These are phyloP conservation scores for Aix galericulata DNA, from an alignment of 2,113 vertebrate species.

Conservation along the genomic window DNA sequence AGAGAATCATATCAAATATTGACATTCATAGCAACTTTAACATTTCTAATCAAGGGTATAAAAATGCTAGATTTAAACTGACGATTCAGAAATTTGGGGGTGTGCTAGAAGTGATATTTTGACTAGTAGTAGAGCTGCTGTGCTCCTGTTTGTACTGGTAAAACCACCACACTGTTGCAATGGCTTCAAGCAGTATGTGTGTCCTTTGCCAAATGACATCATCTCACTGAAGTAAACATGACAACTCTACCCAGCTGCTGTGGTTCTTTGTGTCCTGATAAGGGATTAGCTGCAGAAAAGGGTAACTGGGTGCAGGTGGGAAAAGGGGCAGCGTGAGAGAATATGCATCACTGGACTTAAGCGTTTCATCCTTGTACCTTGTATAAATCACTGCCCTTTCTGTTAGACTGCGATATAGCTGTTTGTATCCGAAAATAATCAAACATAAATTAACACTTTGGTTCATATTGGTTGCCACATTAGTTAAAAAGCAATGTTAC, in stretches of 20 bases:
- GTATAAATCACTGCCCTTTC: neutral
- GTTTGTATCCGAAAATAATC: neutral
- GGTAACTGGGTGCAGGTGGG: neutral
- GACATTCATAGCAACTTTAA: neutral
- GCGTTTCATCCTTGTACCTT: fast-evolving
- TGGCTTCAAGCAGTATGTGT: fast-evolving
- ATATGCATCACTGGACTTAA: neutral
- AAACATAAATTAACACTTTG: neutral
- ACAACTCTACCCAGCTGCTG: fast-evolving
- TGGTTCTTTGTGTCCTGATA: neutral
- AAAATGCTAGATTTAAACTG: neutral
- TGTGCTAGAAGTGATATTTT: neutral
- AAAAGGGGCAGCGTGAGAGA: fast-evolving
- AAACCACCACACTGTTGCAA: too few species aligned
- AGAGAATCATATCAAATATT: neutral
- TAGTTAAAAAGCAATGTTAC: neutral
- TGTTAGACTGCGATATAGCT: neutral
- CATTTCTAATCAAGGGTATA: neutral
- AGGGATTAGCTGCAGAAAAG: neutral
- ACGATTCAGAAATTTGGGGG: neutral
- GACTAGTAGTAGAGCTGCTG: neutral
- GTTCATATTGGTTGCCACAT: neutral
- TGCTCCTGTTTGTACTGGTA: too few species aligned
- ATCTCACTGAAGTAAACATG: fast-evolving
- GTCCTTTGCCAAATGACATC: neutral